Percentiles rank a stretch among this genome's conserved stretches.
These are phyloP conservation scores for Diadema setosum DNA, from an alignment of 35 echinoderm and acorn worm species.

Conservation along the genomic window DNA sequence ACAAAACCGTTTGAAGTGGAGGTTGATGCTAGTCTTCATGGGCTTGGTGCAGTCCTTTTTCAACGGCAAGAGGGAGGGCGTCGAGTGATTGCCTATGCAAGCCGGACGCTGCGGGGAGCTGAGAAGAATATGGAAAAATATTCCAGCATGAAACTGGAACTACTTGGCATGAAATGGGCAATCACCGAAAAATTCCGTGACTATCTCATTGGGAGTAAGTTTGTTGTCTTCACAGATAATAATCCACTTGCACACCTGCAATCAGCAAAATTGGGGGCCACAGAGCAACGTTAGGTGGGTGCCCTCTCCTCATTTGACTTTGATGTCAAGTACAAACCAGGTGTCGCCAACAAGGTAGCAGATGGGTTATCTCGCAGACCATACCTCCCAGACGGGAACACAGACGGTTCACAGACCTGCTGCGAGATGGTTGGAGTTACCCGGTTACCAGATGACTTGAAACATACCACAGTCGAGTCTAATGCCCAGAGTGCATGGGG, in stretches of 20 bases:
- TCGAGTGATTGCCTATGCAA: conserved; percentile 50
- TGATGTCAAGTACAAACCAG: conserved; percentile 36
- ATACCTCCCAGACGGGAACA: not conserved
- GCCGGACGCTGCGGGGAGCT: conserved; percentile 23
- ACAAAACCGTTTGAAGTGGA: conserved; percentile 40
- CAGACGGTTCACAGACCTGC: no score
- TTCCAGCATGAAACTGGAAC: conserved; percentile 62
- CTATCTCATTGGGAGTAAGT: conserved; percentile 53
- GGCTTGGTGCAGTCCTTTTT: conserved; percentile 40
- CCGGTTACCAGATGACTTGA: not conserved
- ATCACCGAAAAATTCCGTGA: conserved; percentile 69
- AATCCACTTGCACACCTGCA: conserved; percentile 36
- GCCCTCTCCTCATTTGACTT: conserved; percentile 43
- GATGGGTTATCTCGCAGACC: conserved; percentile 33
- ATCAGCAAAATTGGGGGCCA: conserved; percentile 30
- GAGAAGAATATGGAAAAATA: conserved; percentile 50
- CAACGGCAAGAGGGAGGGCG: conserved; percentile 34
- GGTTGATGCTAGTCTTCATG: conserved; percentile 41
- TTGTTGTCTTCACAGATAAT: conserved; percentile 42
- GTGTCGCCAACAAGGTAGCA: conserved; percentile 6
- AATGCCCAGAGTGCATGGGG: no score
- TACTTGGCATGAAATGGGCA: conserved; percentile 65
- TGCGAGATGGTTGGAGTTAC: not conserved
- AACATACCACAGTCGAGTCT: not conserved
- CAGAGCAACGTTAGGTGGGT: conserved; percentile 34